Conservation (phyloP, 2,888 invertebrate species). For the Ennomos fuscantarius region DNA sequence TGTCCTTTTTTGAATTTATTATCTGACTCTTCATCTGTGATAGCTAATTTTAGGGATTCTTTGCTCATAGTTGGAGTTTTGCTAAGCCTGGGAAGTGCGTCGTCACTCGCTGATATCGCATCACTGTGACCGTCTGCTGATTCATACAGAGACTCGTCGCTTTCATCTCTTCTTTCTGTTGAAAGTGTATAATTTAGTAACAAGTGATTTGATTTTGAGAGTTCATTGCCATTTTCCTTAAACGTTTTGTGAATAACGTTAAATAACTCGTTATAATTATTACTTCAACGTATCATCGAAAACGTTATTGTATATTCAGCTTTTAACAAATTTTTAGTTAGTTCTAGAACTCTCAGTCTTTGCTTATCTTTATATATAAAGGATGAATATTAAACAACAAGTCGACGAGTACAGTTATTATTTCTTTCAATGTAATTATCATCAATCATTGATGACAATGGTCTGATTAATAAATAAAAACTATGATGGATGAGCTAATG, state of each 20-base stretch:
- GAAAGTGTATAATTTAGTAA: slow-evolving; percentile 41
- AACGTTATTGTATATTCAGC: too few relatives aligned
- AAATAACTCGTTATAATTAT: neutral
- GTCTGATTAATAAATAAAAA: slow-evolving; percentile 25
- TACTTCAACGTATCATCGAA: neutral
- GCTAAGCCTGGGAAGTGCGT: slow-evolving; percentile 67
- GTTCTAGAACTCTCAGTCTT: too few relatives aligned
- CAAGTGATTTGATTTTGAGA: slow-evolving; percentile 2
- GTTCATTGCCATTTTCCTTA: slow-evolving; percentile 34
- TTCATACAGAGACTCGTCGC: slow-evolving; percentile 80
- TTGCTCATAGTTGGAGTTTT: slow-evolving; percentile 78
- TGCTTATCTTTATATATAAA: too few relatives aligned
- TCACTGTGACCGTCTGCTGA: slow-evolving; percentile 80
- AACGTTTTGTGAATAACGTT: slow-evolving; percentile 1
- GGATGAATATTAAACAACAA: too few relatives aligned
- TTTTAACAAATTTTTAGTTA: too few relatives aligned
- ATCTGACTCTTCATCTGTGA: slow-evolving; percentile 79
- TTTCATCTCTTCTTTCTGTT: slow-evolving; percentile 79
- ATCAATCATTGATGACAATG: slow-evolving; percentile 27
- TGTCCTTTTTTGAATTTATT: slow-evolving; percentile 70
- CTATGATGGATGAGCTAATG: slow-evolving; percentile 21
- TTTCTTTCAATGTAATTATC: slow-evolving; percentile 14
- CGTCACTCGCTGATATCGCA: slow-evolving; percentile 76
- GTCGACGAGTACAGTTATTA: slow-evolving; percentile 9
- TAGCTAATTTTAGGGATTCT: slow-evolving; percentile 75